Base-by-base conservation (phyloP, 2,797 vertebrate species). In the Calcarius lapponicus region DNA sequence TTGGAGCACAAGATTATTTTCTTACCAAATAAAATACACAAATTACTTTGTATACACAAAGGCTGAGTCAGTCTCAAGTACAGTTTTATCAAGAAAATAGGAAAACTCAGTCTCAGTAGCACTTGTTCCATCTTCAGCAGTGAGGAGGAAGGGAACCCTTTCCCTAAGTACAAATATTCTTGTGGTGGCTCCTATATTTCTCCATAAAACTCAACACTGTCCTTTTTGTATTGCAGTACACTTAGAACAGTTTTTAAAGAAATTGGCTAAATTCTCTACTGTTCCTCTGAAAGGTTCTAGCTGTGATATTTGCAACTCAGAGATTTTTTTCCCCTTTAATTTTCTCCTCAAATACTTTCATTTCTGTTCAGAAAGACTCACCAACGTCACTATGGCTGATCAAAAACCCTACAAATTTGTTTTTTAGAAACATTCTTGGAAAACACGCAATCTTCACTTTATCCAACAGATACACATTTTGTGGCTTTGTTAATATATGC, bases 401-500 rank as follows among this genome's bases (percentile, higher is more conserved):
- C 1, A 66, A 90, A 93, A 86, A 38, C 60, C 2, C n/a, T 58
- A 70, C 14, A 81, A 45, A 83, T 69, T 64, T 66, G 9, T 60
- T 47, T 87, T 88, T 72, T 47, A 85, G 57, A 95, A 90, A 86
- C 18, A 54, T 82, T 80, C n/a, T 82, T 76, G n/a, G 67, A 88
- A 94, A 94, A 92, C 24, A 88, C 8, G 7, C 71, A 82, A 76
- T 80, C 71, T 93, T 85, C 53, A 94, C 84, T 94, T 89, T 91
- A 89, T 64, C 83, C 47, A 94, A 83, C 53, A 91, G 53, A 94
- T 80, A 97, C 88, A 94, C 76, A 90, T 21, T 96, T 92, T 36
- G 54, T 45, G 94, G 95, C 74, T 95, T 71, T 93, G 85, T 76
- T 89, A 96, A 95, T 82, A 92, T 19, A 94, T 82, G 93, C 95